A percentile compares a stretch with the other conserved stretches of the same genome.
phyloP scores from a whole-genome alignment of 2,888 invertebrate species.

The Suillia variegata region DNA sequence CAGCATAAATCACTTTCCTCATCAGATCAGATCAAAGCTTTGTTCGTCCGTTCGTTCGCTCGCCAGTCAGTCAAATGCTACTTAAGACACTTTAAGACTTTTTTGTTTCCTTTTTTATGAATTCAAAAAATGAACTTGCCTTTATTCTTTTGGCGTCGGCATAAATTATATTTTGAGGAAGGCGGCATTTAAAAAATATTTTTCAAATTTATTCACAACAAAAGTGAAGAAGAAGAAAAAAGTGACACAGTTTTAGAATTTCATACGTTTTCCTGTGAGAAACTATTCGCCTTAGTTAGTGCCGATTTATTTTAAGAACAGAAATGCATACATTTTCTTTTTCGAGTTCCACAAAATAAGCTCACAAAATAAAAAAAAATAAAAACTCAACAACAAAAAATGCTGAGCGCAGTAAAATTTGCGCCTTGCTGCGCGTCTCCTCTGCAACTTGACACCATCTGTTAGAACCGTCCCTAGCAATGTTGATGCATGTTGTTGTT shows the following conservation, averaged over 20 bases:
- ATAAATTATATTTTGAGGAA: background rate
- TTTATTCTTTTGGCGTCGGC: too few relatives aligned
- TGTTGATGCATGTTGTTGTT: background rate
- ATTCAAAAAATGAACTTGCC: constrained; percentile 20
- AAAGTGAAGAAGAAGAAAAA: too few relatives aligned
- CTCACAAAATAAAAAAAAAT: too few relatives aligned
- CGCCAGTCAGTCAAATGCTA: background rate
- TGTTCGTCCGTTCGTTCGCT: background rate
- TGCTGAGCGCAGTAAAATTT: too few relatives aligned
- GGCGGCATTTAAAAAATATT: background rate
- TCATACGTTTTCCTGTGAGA: too few relatives aligned
- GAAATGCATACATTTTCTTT: too few relatives aligned
- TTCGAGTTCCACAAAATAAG: too few relatives aligned
- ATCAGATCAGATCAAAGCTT: constrained; percentile 27
- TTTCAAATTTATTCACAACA: too few relatives aligned
- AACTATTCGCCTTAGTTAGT: too few relatives aligned
- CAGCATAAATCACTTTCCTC: constrained; percentile 48
- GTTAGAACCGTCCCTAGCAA: background rate
- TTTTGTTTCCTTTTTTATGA: constrained; percentile 21
- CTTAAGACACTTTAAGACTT: background rate
- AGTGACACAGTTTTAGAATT: background rate
- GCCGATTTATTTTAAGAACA: too few relatives aligned
- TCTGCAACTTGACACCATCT: constrained; percentile 32
- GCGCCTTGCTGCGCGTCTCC: constrained; percentile 4
- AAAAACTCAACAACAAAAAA: too few relatives aligned